Base-by-base conservation (phyloP, 1,140 invertebrate species). In the Bemisia tabaci region DNA sequence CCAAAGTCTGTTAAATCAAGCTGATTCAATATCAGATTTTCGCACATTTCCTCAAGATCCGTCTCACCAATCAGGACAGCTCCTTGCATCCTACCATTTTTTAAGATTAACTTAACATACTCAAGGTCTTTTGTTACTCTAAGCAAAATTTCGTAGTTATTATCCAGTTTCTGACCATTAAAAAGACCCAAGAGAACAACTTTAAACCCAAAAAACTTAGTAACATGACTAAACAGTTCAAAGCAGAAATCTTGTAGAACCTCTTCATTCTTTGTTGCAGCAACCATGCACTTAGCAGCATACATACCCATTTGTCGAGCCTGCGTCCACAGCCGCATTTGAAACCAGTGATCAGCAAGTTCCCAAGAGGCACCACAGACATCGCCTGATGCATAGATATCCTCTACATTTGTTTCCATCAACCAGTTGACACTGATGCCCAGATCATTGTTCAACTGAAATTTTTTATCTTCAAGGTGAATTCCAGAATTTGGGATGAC, bases 311-410 rank as follows among this genome's bases (percentile, higher is more conserved):
- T 98, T 79, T 97, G 94, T 68, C 94, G 79, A 0, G 96, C 97
- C 80, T 99, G 97, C 2, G 94, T 94, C 97, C 97, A 99, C 1
- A 99, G 76, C 62, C 94, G 82, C 88, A 98, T 94, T 79, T 97
- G 95, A 77, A 96, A 90, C 96, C 96, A 98, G 74, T 96, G 90
- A 58, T 82, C 75, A 0, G 92, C 83, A 64, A 79, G 73, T 22
- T 83, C 74, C 95, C 96, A 98, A 26, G 76, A 76, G 26, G 88
- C 86, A 69, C 82, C 83, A 73, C 94, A 97, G 11, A 93, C 86
- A 84, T 99, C 97, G 12, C 97, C 97, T 63, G 95, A 95, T 22
- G 95, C 95, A 83, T 87, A 99, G 22, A 98, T 83, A 77, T 92
- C 83, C 59, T 72, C 71, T 17, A 89, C 71, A 59, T 85, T 87